Conservation (phyloP, 2,113 vertebrate genomes). For the Scartelaos histophorus region DNA sequence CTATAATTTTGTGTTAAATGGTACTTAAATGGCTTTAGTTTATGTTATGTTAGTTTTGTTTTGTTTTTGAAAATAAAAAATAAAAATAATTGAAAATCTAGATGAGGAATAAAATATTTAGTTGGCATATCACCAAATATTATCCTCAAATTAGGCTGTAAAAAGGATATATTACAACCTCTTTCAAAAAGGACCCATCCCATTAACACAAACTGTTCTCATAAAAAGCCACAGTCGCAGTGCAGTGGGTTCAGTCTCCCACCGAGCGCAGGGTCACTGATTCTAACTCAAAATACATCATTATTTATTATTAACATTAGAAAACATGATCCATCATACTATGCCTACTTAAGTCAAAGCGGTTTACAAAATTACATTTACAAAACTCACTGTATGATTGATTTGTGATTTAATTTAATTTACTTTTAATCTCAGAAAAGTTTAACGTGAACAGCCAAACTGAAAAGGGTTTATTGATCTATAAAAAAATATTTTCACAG, state of each 20-base stretch:
- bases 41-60: too few relatives aligned
- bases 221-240: background rate
- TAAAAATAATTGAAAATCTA: too few relatives aligned
- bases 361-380: background rate
- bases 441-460: background rate
- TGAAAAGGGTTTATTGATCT: background rate
- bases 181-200: background rate
- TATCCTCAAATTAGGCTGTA: too few relatives aligned
- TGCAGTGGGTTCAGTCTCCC: background rate
- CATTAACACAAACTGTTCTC: too few relatives aligned
- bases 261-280: background rate
- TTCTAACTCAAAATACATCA: too few relatives aligned
- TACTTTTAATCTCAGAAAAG: background rate
- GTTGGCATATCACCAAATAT: too few relatives aligned
- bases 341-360: background rate
- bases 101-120: too few relatives aligned
- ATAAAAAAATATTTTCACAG: background rate
- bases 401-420: too few relatives aligned
- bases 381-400: background rate
- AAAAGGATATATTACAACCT: background rate
- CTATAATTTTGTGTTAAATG: too few relatives aligned
- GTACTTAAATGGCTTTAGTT: too few relatives aligned
- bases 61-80: too few relatives aligned
- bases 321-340: background rate
- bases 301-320: too few relatives aligned